Evolutionary conservation across 2,888 invertebrate genomes (phyloP), one percentile per base, ranked within the genome.

Genomic region (Lasioglossum villosulum): DNA sequence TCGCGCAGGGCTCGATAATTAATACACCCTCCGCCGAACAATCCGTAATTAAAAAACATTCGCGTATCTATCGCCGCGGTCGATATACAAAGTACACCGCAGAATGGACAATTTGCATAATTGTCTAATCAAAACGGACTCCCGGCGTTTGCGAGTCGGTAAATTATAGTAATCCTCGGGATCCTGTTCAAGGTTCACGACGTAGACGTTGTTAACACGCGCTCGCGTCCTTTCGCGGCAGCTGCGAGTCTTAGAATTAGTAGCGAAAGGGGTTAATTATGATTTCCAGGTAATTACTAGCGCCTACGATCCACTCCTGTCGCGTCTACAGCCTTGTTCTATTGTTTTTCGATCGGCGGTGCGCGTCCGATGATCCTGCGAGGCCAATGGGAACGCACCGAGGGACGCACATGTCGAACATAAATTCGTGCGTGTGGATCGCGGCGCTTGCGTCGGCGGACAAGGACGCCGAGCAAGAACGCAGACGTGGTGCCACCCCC

Each of bases 221-320:
- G 39, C 68, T 12, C 37, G 34, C 37, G 34, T 68, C 68, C 68
- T 68, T n/a, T 23, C 39, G 68, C 34, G 39, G 34, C 68, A 34
- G 23, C 68, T 37, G 37, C 34, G 34, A n/a, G 23, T 68, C 68
- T 37, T 37, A 5, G 23, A 39, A 68, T 68, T 68, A 68, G 23
- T 12, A 10, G 39, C 68, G 68, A 68, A 37, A 10, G 39, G 68
- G 68, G 52, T 68, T 68, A 93, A 92, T 93, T 91, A 93, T 90
- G 92, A 92, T 93, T 91, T 92, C 89, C 83, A 88, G 90, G 89
- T 93, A 94, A 94, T 94, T 93, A 90, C 91, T 84, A 88, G 91
- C 89, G 81, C 89, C 48, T 73, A 87, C 75, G 75, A 80, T 88
- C 86, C 81, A 87, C 86, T 90, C 89, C 87, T 59, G 63, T 45